These are phyloP conservation scores for Orestias chungarensis DNA, from an alignment of 2,797 vertebrate species.

Conservation along the genomic window DNA sequence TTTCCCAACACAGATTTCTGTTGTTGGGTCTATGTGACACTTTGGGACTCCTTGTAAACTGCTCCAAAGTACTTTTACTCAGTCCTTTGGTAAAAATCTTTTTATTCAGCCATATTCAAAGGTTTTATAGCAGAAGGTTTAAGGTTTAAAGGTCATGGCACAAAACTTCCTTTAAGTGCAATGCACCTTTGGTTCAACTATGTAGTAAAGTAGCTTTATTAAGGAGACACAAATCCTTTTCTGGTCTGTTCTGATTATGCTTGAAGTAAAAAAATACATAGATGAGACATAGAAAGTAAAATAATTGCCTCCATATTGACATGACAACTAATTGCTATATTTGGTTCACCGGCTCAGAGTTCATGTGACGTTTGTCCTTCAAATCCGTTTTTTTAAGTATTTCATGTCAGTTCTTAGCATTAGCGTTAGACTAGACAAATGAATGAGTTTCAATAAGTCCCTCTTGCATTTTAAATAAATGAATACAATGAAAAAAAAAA, in stretches of 20 bases:
- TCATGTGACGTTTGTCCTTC: neutral
- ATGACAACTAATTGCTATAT: neutral
- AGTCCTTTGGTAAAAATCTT: no score
- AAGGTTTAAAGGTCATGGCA: neutral
- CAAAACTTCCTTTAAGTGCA: neutral
- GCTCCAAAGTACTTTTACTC: no score
- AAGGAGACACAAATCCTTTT: neutral
- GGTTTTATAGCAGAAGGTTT: no score
- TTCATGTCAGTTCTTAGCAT: neutral
- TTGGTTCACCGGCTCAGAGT: neutral
- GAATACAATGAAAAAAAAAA: slow-evolving; percentile 9
- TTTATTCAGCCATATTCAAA: no score
- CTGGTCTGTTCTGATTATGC: neutral
- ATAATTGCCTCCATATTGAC: neutral
- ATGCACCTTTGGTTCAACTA: neutral
- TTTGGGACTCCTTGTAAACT: neutral
- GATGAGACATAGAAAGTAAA: neutral
- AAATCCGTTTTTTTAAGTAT: neutral
- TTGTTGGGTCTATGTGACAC: neutral
- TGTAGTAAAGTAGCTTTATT: neutral
- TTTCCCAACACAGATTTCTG: neutral
- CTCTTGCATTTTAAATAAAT: slow-evolving; percentile 2
- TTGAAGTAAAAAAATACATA: neutral
- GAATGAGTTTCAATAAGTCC: slow-evolving; percentile 1
- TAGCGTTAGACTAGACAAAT: neutral